A percentile compares a stretch with the other conserved stretches of the same genome.
These are phyloP conservation scores for Diarsia brunnea DNA, from an alignment of 2,888 invertebrate species.

Conservation along the genomic window DNA sequence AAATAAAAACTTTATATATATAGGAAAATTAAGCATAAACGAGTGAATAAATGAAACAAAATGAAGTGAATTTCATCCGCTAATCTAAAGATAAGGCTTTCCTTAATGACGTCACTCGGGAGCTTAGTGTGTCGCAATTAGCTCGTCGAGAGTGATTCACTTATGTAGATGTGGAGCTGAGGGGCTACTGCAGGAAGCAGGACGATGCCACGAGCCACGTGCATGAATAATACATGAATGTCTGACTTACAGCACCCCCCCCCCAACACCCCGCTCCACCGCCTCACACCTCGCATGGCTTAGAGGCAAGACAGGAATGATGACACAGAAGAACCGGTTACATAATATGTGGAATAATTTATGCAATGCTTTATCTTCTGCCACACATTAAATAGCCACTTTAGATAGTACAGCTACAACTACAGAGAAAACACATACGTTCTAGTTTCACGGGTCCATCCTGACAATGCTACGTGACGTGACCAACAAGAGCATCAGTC, in stretches of 20 bases:
- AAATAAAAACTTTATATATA: slow-evolving; percentile 3
- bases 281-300: not conserved
- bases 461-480: not conserved
- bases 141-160: slow-evolving; percentile 36
- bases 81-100: slow-evolving; percentile 27
- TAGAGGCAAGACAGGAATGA: not conserved
- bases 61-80: slow-evolving; percentile 32
- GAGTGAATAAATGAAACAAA: slow-evolving; percentile 40
- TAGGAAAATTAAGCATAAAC: slow-evolving; percentile 10
- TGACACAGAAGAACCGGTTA: slow-evolving; percentile 16
- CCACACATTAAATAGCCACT: not conserved
- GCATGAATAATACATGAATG: slow-evolving; percentile 55
- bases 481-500: not conserved
- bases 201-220: not conserved
- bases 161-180: slow-evolving; percentile 54
- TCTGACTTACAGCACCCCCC: not conserved
- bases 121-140: slow-evolving; percentile 47
- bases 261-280: too few relatives aligned
- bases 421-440: not conserved
- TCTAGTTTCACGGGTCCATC: not conserved
- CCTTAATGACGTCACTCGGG: slow-evolving; percentile 34
- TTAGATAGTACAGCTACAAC: not conserved
- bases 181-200: slow-evolving; percentile 29
- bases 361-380: not conserved
- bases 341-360: not conserved